Evolutionary conservation across 2,888 invertebrate genomes (phyloP), one percentile per base, ranked within the genome.

Genomic region (Archips crataeganus): DNA sequence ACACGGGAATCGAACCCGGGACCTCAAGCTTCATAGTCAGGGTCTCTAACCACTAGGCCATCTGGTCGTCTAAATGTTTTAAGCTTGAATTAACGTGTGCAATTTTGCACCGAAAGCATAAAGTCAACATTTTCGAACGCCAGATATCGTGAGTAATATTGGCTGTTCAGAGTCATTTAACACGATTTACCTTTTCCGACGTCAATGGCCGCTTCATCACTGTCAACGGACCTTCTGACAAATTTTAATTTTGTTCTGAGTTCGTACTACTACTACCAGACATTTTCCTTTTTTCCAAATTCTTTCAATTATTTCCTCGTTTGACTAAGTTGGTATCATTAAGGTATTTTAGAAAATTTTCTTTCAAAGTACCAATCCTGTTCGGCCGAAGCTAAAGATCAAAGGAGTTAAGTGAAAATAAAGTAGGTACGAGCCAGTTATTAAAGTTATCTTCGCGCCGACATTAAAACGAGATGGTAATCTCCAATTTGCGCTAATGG

Each of bases 361-460:
- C 32, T 63, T 63, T 32, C n/a, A 70, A 42, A 45, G 8, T 3
- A 54, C 36, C 54, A 2, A 45, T 23, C 47, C 60, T 39, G 59
- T 60, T 65, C 39, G 36, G 49, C 39, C 59, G 47, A 39, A 32
- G 39, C 32, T n/a, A 61, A 62, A 65, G 71, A 71, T 71, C 65
- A 71, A 71, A 71, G 71, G 32, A 36, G 36, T 9, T 49, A 42
- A 57, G n/a, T n/a, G n/a, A n/a, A 47, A 63, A 42, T 61, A 32
- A 62, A 45, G 45, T 45, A 64, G 11, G 57, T 32, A 64, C 49
- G n/a, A 39, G 59, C 64, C 49, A 32, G 57, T 71, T 71, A 65
- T 71, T 65, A 71, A 49, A 60, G 34, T 64, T 64, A 64, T 45
- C 49, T 64, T 34, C 34, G 23, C 39, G 39, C 39, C 60, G 2